Evolutionary conservation across 2,888 invertebrate species (phyloP), one percentile per base, ranked within the genome.

Genomic region (Micropterix aruncella): DNA sequence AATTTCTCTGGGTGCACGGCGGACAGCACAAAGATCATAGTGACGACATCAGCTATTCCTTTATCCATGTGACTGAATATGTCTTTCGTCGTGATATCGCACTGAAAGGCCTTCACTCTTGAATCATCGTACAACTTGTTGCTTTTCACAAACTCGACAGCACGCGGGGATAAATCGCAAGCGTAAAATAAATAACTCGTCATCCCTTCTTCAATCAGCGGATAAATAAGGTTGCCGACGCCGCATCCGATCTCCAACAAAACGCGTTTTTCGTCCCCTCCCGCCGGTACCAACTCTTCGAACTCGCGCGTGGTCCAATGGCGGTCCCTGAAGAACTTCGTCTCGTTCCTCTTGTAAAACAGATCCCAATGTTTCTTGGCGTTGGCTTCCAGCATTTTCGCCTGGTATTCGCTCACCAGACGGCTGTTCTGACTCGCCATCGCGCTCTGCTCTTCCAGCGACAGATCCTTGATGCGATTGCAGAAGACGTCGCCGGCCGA

Each of bases 281-380:
- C 59, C 44, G 66, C 70, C 45, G 69, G 66, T 46, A 82, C 66
- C 14, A 95, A 67, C 58, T 92, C 91, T 53, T 80, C 69, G 67
- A 99, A 95, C 70, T 99, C 99, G 57, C 92, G 74, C 48, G 84
- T 87, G 1, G 94, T 96, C 99, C 99, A 97, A 59, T 93, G 92
- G 14, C 96, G 76, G 63, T 96, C 93, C 63, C 89, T 89, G 58
- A 95, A 97, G 62, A 97, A 96, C 54, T 87, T 79, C 0, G 83
- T 88, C 54, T 89, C 87, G 58, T 97, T 96, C 47, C 95, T 71
- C 63, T 95, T 95, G 61, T 96, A 97, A 63, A 97, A 97, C 43
- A 93, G 68, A 62, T 96, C 96, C 96, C 96, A 97, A 58, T 94
- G 80, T 48, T 86, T 85, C 56, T 82, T 81, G 0, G 93, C 88